A percentile compares a stretch with the other conserved stretches of the same genome.
phyloP scores from a whole-genome alignment of 2,888 invertebrate genomes.

The Petrolisthes cinctipes region DNA sequence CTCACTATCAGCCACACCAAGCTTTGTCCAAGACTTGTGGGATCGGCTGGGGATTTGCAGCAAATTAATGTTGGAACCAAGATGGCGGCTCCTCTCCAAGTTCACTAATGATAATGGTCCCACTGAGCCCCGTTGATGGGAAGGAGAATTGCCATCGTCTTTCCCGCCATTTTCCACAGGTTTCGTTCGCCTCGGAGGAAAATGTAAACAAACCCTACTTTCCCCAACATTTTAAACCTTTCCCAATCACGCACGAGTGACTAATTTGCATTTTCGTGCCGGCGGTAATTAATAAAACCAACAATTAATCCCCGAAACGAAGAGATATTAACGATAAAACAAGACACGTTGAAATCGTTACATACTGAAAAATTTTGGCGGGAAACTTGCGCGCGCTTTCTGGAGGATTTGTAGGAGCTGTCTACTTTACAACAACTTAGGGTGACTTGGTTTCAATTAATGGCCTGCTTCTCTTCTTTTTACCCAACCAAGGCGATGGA shows the following conservation, averaged over 20 bases:
- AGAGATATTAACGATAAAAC: neutral
- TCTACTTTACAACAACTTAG: slow-evolving; percentile 64
- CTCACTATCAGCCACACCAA: slow-evolving; percentile 45
- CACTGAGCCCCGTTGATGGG: slow-evolving; percentile 57
- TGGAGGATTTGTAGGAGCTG: slow-evolving; percentile 56
- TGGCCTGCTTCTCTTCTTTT: slow-evolving; percentile 60
- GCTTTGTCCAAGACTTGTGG: slow-evolving; percentile 63
- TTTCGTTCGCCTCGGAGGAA: slow-evolving; percentile 1
- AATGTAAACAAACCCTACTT: no score
- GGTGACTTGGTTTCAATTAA: slow-evolving; percentile 64
- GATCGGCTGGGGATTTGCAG: slow-evolving; percentile 64
- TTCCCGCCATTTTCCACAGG: slow-evolving; percentile 27
- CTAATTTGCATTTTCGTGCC: neutral
- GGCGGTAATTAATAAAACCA: neutral
- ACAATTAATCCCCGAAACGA: no score
- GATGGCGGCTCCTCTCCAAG: slow-evolving; percentile 63
- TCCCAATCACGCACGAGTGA: neutral
- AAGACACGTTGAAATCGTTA: no score
- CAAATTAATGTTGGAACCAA: slow-evolving; percentile 65
- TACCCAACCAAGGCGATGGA: slow-evolving; percentile 51
- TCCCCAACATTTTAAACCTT: neutral
- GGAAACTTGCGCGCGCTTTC: neutral
- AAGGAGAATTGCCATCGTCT: slow-evolving; percentile 51
- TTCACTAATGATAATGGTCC: slow-evolving; percentile 65
- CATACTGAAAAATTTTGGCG: neutral